Conservation (phyloP, 2,888 invertebrate genomes). For the Cartodere bifasciata region DNA sequence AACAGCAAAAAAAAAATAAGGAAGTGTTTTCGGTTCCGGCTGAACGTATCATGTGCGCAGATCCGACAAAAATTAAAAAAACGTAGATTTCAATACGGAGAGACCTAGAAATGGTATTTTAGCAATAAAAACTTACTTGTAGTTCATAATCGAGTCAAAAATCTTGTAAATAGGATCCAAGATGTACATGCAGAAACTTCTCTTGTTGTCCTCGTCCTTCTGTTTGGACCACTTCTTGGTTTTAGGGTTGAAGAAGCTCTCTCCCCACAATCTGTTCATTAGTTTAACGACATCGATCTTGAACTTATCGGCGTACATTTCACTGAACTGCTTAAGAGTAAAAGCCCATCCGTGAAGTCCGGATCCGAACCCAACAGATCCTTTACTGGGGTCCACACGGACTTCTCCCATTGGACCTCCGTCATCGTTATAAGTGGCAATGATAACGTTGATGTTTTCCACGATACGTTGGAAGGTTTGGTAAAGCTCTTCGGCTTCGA, state of each 20-base stretch:
- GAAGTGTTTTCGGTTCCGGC: too few species aligned
- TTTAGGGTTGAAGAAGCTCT: conserved; percentile 95
- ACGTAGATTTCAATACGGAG: not conserved
- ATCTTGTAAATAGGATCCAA: conserved; percentile 97
- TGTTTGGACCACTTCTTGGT: conserved; percentile 98
- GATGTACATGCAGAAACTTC: conserved; percentile 98
- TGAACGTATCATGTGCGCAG: too few species aligned
- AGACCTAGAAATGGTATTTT: too few species aligned
- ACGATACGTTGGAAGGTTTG: conserved; percentile 99
- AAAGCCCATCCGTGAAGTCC: conserved; percentile 99
- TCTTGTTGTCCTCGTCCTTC: conserved; percentile 81
- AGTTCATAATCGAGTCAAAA: conserved; percentile 54
- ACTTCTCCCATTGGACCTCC: conserved; percentile 99
- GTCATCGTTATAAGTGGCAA: conserved; percentile 97
- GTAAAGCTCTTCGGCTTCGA: conserved; percentile 93
- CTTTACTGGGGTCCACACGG: conserved; percentile 93
- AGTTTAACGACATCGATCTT: conserved; percentile 93
- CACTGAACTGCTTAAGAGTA: conserved; percentile 97
- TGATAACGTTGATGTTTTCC: conserved; percentile 99
- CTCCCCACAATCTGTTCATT: conserved; percentile 97
- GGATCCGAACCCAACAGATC: conserved; percentile 98
- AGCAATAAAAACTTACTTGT: conserved; percentile 31
- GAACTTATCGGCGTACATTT: conserved; percentile 99
- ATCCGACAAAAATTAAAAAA: too few species aligned
- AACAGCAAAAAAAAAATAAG: too few species aligned